Conservation (phyloP, 2,888 invertebrate species). For the Orthosia gracilis region DNA sequence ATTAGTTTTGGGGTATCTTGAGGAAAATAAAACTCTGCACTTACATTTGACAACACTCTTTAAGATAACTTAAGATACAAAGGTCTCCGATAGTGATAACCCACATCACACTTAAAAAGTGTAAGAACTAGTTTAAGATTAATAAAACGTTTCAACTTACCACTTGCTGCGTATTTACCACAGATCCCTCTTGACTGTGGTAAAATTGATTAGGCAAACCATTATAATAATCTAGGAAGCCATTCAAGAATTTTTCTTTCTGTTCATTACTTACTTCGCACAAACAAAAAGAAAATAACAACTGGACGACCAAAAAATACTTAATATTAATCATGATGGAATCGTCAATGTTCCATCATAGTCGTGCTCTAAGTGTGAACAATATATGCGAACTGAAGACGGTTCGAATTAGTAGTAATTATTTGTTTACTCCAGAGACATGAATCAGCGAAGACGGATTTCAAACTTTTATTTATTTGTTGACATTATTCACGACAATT, state of each 20-base stretch:
- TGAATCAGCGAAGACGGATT: constrained; percentile 51
- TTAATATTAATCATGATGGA: constrained; percentile 76
- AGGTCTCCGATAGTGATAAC: constrained; percentile 68
- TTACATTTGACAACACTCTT: constrained; percentile 2
- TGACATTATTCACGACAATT: constrained; percentile 46
- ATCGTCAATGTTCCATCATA: constrained; percentile 74
- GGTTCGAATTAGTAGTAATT: constrained; percentile 52
- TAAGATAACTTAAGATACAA: constrained; percentile 30
- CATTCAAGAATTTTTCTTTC: constrained; percentile 79
- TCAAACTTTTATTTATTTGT: constrained; percentile 54
- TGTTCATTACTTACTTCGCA: constrained; percentile 76
- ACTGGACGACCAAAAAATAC: constrained; percentile 69
- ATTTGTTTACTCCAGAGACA: constrained; percentile 64
- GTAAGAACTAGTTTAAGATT: background rate
- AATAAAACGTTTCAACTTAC: constrained; percentile 77
- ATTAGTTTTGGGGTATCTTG: background rate
- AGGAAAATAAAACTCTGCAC: constrained; percentile 2
- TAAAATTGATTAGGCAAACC: constrained; percentile 85
- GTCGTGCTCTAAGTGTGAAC: constrained; percentile 61
- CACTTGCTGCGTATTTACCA: constrained; percentile 84
- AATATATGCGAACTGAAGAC: constrained; percentile 51
- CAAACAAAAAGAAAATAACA: constrained; percentile 72
- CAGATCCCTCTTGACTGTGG: constrained; percentile 84
- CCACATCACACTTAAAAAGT: constrained; percentile 35
- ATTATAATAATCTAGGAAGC: constrained; percentile 87